phyloP scores from a whole-genome alignment of 2,113 vertebrate genomes.

The Labeo rohita region DNA sequence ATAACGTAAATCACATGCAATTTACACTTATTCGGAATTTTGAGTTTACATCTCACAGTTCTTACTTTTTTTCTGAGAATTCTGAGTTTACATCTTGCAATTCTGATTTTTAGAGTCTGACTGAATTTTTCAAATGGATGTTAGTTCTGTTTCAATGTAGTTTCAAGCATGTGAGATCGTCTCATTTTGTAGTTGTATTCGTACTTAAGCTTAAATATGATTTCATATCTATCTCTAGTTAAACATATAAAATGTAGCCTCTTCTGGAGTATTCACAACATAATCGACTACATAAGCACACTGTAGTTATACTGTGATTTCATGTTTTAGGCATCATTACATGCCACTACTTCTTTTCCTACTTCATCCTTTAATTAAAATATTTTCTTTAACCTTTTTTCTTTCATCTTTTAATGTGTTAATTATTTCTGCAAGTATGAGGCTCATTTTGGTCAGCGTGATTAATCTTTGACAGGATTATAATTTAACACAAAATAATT shows the following conservation, averaged over 20 bases:
- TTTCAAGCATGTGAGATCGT: background rate
- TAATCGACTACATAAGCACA: background rate
- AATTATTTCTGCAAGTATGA: background rate
- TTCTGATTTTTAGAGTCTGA: background rate
- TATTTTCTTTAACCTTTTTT: background rate
- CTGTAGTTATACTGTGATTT: background rate
- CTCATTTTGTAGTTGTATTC: background rate
- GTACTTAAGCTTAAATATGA: background rate
- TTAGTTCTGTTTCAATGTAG: background rate
- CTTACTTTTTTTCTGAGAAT: no score
- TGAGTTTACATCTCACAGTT: no score
- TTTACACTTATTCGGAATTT: no score
- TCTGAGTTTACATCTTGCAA: no score
- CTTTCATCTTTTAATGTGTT: background rate
- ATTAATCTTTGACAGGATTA: slow-evolving; percentile 7
- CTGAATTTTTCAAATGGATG: background rate
- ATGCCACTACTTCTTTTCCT: background rate
- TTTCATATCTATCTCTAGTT: background rate
- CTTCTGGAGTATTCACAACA: background rate
- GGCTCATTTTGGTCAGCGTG: background rate
- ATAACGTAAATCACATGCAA: no score
- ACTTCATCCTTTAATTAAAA: background rate
- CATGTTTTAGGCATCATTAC: background rate
- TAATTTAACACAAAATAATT: background rate
- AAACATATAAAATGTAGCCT: background rate